Percentiles rank a stretch among this genome's conserved stretches.
Evolutionary conservation across 2,888 invertebrate species (phyloP).

Genomic region (Phoronis australis): DNA sequence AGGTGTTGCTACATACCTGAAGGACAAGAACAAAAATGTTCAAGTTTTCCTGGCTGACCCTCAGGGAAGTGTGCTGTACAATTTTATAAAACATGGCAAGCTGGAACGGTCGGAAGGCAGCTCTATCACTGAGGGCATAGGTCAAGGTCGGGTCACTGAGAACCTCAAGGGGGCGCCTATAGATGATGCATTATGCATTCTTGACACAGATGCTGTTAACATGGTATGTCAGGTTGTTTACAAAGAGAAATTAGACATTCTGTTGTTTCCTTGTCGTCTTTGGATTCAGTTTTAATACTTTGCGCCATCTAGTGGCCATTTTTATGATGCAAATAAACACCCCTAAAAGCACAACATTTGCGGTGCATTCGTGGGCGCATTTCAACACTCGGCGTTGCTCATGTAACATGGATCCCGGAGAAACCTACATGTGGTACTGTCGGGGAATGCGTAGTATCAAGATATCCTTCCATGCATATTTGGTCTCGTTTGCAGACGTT

Average conservation of each 20-base stretch:
- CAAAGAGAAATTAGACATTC: too few species aligned
- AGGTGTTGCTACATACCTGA: conserved; percentile 46
- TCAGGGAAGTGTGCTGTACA: conserved; percentile 50
- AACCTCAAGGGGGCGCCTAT: conserved; percentile 50
- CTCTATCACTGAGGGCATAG: conserved; percentile 52
- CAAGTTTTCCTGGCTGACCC: conserved; percentile 43
- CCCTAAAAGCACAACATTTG: too few species aligned
- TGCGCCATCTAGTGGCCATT: too few species aligned
- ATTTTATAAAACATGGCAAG: conserved; percentile 47
- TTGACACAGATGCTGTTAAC: conserved; percentile 44
- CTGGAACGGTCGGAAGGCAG: conserved; percentile 45
- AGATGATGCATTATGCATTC: conserved; percentile 44
- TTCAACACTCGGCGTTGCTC: too few species aligned
- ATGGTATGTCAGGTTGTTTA: conserved; percentile 28
- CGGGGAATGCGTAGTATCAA: too few species aligned
- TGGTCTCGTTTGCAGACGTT: conserved; percentile 31
- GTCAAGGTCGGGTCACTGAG: conserved; percentile 51
- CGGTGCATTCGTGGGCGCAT: too few species aligned
- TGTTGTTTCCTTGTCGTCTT: not conserved
- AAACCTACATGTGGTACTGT: too few species aligned
- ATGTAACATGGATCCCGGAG: too few species aligned
- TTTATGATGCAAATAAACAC: too few species aligned
- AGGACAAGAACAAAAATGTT: conserved; percentile 46
- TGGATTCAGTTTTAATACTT: too few species aligned
- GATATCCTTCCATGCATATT: not conserved